phyloP scores from a whole-genome alignment of 2,888 invertebrate species.

The Lymantria dispar region DNA sequence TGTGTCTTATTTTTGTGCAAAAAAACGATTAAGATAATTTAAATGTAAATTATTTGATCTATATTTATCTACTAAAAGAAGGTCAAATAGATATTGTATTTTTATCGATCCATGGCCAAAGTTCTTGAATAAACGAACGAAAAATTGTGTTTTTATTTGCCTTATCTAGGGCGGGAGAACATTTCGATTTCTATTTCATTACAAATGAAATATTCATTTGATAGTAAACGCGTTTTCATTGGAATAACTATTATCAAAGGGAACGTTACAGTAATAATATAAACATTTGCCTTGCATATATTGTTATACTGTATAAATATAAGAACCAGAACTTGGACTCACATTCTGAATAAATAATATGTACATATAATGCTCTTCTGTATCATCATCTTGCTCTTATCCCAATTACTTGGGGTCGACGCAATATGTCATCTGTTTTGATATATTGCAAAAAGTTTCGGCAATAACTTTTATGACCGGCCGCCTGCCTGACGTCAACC shows the following conservation, averaged over 20 bases:
- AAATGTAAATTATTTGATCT: slow-evolving; percentile 4
- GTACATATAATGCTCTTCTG: not conserved
- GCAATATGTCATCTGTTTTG: no score
- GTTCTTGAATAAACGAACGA: slow-evolving; percentile 13
- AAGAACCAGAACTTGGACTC: not conserved
- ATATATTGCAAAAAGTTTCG: no score
- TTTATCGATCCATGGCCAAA: slow-evolving; percentile 8
- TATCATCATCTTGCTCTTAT: no score
- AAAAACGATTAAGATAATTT: no score
- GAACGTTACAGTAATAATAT: not conserved
- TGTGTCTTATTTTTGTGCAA: no score
- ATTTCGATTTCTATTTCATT: slow-evolving; percentile 5
- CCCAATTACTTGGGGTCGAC: no score
- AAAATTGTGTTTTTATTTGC: slow-evolving; percentile 15
- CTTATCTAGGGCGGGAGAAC: slow-evolving; percentile 1
- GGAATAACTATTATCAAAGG: not conserved
- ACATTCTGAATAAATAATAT: slow-evolving; percentile 16
- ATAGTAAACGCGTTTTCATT: not conserved
- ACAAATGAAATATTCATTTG: not conserved
- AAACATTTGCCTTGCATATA: not conserved
- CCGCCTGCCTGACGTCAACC: no score
- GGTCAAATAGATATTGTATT: slow-evolving; percentile 11
- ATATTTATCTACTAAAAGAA: slow-evolving; percentile 13
- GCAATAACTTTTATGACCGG: no score
- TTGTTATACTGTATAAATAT: not conserved